Evolutionary conservation across 2,113 vertebrate species (phyloP).

Genomic region (Chlorodrepanis virens): DNA sequence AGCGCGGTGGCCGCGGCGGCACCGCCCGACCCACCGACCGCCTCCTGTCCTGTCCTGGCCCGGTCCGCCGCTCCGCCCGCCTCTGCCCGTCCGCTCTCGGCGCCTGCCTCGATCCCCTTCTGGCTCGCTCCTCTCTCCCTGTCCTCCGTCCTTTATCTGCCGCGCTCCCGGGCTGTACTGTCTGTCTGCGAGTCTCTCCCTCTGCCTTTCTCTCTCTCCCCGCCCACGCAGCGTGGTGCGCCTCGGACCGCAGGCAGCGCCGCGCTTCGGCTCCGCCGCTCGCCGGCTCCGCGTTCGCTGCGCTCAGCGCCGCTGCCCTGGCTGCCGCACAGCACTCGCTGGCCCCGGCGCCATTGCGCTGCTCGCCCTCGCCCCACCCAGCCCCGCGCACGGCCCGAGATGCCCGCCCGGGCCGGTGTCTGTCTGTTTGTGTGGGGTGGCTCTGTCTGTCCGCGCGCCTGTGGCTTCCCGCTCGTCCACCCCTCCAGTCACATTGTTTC

Average conservation of each 20-base stretch:
- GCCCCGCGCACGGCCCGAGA: background rate
- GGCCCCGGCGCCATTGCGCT: background rate
- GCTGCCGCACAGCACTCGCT: background rate
- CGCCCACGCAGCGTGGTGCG: constrained; percentile 51
- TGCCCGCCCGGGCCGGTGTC: background rate
- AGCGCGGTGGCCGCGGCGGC: background rate
- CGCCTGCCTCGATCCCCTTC: background rate
- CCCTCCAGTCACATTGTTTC: background rate
- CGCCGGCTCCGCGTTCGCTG: background rate
- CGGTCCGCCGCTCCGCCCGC: background rate
- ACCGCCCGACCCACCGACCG: background rate
- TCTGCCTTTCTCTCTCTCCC: constrained; percentile 21
- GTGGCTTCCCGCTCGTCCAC: background rate
- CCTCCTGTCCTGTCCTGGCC: background rate
- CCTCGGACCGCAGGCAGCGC: background rate
- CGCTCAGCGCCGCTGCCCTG: background rate
- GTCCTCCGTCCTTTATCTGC: background rate
- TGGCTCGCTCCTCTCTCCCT: background rate
- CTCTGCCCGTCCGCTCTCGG: background rate
- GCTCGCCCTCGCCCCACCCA: background rate
- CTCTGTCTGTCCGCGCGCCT: too few species aligned
- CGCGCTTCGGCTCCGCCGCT: background rate
- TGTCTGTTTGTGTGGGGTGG: background rate
- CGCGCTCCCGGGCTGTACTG: background rate
- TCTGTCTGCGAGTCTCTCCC: background rate